Evolutionary conservation across 2,113 vertebrate species (phyloP).

Genomic region (Pangasianodon hypophthalmus): DNA sequence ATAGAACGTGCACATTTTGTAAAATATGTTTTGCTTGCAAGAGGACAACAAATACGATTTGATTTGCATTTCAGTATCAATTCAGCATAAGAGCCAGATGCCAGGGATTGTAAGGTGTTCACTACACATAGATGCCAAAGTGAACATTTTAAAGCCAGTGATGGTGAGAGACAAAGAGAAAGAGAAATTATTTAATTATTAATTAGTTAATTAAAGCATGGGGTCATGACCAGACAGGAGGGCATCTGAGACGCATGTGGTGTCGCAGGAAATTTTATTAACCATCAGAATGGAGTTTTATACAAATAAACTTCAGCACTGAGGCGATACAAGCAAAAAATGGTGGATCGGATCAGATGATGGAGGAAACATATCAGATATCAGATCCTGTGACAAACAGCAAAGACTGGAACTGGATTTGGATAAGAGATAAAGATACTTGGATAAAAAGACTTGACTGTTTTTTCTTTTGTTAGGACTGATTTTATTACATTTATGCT

Average conservation of each 20-base stretch:
- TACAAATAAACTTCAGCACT: not conserved
- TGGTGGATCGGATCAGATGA: not conserved
- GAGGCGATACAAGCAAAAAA: no score
- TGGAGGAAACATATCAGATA: not conserved
- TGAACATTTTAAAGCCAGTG: not conserved
- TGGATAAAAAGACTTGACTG: no score
- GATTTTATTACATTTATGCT: not conserved
- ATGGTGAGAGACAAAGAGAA: not conserved
- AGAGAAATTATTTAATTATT: no score
- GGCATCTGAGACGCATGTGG: not conserved
- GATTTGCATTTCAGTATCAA: not conserved
- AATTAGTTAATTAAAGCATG: not conserved
- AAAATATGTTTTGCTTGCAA: not conserved
- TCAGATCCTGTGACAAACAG: no score
- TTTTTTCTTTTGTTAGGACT: not conserved
- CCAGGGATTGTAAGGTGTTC: no score
- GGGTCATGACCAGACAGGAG: not conserved
- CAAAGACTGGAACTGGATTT: not conserved
- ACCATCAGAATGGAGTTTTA: not conserved
- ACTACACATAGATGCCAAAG: not conserved
- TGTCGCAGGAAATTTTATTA: not conserved
- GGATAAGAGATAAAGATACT: no score
- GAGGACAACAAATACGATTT: not conserved
- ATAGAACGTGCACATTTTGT: not conserved
- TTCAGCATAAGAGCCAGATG: not conserved